phyloP scores from a whole-genome alignment of 2,888 invertebrate genomes.

The Campoplex nolae region DNA sequence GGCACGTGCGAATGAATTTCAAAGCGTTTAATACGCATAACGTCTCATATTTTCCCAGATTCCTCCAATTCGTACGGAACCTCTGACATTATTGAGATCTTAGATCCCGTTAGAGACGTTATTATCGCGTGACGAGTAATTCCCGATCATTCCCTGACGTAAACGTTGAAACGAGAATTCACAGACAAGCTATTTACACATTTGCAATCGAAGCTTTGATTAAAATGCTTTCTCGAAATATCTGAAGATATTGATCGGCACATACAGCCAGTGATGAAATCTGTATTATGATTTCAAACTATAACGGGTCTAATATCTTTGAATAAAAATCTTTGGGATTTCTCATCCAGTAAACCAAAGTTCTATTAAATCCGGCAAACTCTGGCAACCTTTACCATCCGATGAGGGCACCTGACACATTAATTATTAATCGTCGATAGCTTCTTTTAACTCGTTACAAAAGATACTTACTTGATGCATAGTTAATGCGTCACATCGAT shows the following conservation, averaged over 20 bases:
- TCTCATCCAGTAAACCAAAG: background rate
- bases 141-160: background rate
- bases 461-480: background rate
- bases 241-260: background rate
- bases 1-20: background rate
- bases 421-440: background rate
- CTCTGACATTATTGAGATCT: slow-evolving; percentile 6
- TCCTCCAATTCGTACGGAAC: slow-evolving; percentile 25
- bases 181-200: background rate
- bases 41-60: slow-evolving; percentile 42
- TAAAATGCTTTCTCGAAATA: background rate
- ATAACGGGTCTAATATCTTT: background rate
- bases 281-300: background rate
- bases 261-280: background rate
- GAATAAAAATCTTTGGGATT: background rate
- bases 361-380: background rate
- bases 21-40: background rate
- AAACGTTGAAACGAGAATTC: slow-evolving; percentile 20
- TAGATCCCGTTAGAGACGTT: background rate
- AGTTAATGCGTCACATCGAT: background rate
- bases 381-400: background rate
- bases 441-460: background rate
- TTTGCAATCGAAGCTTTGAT: slow-evolving; percentile 23
- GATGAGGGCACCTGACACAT: background rate
- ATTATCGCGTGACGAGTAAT: background rate